A percentile compares a stretch with the other conserved stretches of the same genome.
phyloP scores from a whole-genome alignment of 1,140 invertebrate genomes.

The Papilio dardanus region DNA sequence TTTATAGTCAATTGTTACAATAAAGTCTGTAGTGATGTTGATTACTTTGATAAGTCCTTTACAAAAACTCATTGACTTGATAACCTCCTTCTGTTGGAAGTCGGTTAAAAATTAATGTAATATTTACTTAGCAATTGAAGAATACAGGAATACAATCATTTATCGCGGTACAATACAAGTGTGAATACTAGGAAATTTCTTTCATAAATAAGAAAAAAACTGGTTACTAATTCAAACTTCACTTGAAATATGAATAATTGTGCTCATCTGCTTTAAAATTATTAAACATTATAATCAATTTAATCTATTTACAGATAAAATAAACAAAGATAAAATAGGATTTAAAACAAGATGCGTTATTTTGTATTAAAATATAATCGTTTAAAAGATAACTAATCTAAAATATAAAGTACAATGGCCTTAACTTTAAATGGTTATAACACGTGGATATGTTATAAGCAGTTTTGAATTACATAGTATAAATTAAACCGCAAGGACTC shows the following conservation, averaged over 20 bases:
- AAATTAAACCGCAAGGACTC: neutral
- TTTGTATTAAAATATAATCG: neutral
- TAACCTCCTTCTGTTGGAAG: too few species aligned
- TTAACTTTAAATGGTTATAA: constrained; percentile 14
- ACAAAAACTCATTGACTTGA: too few species aligned
- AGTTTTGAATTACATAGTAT: neutral
- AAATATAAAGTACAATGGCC: constrained; percentile 2
- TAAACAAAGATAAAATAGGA: neutral
- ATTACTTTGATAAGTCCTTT: constrained; percentile 30
- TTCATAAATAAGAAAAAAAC: neutral
- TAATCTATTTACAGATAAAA: neutral
- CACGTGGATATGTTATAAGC: neutral
- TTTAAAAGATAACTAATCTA: constrained; percentile 11
- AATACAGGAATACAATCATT: neutral
- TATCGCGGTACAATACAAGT: too few species aligned
- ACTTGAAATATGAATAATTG: neutral
- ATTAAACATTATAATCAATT: neutral
- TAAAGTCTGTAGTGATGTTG: constrained; percentile 1
- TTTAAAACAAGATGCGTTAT: constrained; percentile 5
- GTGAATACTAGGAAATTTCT: too few species aligned
- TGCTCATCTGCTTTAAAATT: neutral
- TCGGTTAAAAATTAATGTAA: neutral
- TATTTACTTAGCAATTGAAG: constrained; percentile 11
- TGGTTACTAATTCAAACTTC: neutral
- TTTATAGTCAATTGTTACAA: constrained; percentile 15